Evolutionary conservation across 2,888 invertebrate species (phyloP).

Genomic region (Microplitis manilae): DNA sequence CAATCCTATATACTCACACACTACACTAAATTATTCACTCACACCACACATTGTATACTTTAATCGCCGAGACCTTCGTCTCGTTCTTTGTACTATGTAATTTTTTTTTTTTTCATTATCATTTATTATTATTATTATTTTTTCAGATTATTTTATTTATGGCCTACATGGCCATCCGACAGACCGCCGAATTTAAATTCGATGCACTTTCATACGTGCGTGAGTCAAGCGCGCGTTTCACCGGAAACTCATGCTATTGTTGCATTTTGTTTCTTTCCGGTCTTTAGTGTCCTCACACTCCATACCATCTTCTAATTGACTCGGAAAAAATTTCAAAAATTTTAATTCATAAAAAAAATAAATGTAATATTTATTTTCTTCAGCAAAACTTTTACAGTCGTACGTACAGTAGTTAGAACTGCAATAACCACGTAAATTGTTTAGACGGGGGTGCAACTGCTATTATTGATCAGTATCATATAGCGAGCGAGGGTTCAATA

Average conservation of each 20-base stretch:
- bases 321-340: too few species aligned
- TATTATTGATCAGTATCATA: constrained; percentile 10
- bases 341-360: too few species aligned
- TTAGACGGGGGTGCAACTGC: constrained; percentile 6
- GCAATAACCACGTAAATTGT: constrained; percentile 14
- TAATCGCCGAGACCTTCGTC: constrained; percentile 20
- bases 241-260: constrained; percentile 60
- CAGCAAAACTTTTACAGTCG: neutral
- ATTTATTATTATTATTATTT: constrained; percentile 14
- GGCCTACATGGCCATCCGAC: constrained; percentile 21
- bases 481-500: constrained; percentile 13
- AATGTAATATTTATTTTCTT: neutral
- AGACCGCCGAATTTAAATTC: neutral
- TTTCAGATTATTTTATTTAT: constrained; percentile 27
- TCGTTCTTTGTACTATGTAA: neutral
- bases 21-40: neutral
- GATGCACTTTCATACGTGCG: constrained; percentile 15
- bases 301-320: neutral
- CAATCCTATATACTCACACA: neutral
- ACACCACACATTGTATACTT: neutral
- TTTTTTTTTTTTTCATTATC: constrained; percentile 28
- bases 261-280: constrained; percentile 49
- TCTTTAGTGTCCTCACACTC: constrained; percentile 1
- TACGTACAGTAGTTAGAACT: neutral
- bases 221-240: constrained; percentile 53